These are phyloP conservation scores for Charina bottae DNA, from an alignment of 2,113 vertebrate genomes.

Conservation along the genomic window DNA sequence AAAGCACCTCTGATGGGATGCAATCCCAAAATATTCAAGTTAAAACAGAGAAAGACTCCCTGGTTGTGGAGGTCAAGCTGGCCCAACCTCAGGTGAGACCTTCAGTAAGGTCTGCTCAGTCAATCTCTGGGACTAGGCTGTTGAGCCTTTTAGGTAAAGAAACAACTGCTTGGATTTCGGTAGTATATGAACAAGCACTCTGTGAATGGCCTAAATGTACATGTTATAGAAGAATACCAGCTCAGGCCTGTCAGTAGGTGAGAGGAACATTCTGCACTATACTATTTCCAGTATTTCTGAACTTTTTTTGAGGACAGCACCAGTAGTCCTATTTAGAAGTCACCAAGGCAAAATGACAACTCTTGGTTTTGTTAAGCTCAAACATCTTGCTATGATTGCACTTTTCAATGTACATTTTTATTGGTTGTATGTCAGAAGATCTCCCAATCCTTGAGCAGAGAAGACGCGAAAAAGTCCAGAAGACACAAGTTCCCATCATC, in stretches of 20 bases:
- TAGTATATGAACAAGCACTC: background rate
- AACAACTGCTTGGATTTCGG: background rate
- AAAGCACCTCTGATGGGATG: background rate
- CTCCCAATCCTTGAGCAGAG: background rate
- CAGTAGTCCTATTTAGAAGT: background rate
- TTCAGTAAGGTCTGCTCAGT: background rate
- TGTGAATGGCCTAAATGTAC: background rate
- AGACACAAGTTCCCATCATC: no score
- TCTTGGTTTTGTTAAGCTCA: background rate
- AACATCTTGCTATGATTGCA: background rate
- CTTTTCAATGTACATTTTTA: background rate
- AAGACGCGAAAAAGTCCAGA: background rate
- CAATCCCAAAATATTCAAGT: background rate
- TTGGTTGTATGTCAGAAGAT: background rate
- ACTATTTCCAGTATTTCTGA: background rate
- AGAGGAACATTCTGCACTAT: background rate
- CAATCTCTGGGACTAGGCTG: background rate
- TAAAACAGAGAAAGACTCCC: background rate
- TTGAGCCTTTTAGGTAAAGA: background rate
- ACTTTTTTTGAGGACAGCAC: background rate
- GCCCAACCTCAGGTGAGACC: background rate
- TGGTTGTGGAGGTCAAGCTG: no score
- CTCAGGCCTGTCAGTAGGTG: background rate
- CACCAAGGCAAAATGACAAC: background rate
- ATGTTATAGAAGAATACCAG: background rate